A percentile compares a stretch with the other conserved stretches of the same genome.
These are phyloP conservation scores for Autographa gamma DNA, from an alignment of 2,888 invertebrate species.

Conservation along the genomic window DNA sequence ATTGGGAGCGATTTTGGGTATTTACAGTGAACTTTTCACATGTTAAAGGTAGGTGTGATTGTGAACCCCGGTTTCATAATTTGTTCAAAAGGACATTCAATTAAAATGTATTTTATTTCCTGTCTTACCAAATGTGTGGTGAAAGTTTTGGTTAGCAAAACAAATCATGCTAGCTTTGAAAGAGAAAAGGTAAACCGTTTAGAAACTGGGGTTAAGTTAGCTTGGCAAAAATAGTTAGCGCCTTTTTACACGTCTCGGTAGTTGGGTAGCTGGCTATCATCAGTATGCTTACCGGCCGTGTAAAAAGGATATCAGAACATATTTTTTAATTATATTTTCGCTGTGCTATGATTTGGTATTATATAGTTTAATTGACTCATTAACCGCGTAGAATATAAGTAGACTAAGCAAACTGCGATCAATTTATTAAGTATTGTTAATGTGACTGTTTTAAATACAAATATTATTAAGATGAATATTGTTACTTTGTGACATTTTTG, in stretches of 20 bases:
- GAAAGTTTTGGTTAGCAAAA: too few species aligned
- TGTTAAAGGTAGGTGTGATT: background rate
- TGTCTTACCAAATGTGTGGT: too few species aligned
- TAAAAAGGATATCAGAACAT: background rate
- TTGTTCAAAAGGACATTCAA: too few species aligned
- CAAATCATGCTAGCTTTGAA: too few species aligned
- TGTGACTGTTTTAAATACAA: background rate
- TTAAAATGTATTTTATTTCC: too few species aligned
- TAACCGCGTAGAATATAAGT: background rate
- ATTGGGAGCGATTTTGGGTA: background rate
- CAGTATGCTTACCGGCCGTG: background rate
- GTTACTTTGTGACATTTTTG: background rate
- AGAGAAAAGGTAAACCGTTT: too few species aligned
- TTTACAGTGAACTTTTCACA: background rate
- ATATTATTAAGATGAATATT: background rate
- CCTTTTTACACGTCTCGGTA: too few species aligned
- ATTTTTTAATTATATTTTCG: slow-evolving; percentile 3
- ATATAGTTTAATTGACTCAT: slow-evolving; percentile 1
- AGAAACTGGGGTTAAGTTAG: too few species aligned
- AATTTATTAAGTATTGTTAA: slow-evolving; percentile 6
- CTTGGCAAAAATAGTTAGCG: background rate
- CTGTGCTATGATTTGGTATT: slow-evolving; percentile 5
- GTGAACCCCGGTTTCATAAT: background rate
- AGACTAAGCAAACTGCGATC: background rate
- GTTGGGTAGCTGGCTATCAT: background rate